phyloP scores from a whole-genome alignment of 2,888 invertebrate species.

The Unio delphinus region DNA sequence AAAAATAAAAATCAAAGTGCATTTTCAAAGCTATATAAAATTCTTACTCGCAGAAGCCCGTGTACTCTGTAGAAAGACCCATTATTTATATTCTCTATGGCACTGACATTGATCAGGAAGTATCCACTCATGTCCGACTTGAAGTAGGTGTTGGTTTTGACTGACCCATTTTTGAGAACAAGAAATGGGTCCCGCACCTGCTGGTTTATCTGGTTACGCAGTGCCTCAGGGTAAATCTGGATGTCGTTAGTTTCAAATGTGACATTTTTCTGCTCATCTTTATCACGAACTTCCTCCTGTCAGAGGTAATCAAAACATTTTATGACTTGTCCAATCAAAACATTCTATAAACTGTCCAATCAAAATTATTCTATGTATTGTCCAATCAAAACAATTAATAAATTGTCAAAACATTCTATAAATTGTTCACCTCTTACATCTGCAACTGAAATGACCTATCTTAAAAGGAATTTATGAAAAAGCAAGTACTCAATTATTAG shows the following conservation, averaged over 20 bases:
- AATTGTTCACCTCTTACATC: too few species aligned
- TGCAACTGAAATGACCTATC: too few species aligned
- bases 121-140: conserved; percentile 97
- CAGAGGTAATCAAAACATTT: neutral
- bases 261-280: conserved; percentile 74
- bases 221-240: conserved; percentile 26
- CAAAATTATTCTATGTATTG: too few species aligned
- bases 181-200: conserved; percentile 48
- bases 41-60: too few species aligned
- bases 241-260: conserved; percentile 39
- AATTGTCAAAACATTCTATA: too few species aligned
- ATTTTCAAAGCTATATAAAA: too few species aligned
- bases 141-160: conserved; percentile 93
- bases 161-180: conserved; percentile 67
- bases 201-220: conserved; percentile 27
- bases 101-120: conserved; percentile 76
- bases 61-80: conserved; percentile 9
- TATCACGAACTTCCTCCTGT: conserved; percentile 78
- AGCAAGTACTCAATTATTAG: too few species aligned
- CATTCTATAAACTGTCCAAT: too few species aligned
- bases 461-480: too few species aligned
- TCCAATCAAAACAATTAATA: too few species aligned
- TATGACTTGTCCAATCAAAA: too few species aligned
- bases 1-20: too few species aligned
- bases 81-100: conserved; percentile 31